Conservation (phyloP, 2,888 invertebrate species). For the Heliothis peltigera region DNA sequence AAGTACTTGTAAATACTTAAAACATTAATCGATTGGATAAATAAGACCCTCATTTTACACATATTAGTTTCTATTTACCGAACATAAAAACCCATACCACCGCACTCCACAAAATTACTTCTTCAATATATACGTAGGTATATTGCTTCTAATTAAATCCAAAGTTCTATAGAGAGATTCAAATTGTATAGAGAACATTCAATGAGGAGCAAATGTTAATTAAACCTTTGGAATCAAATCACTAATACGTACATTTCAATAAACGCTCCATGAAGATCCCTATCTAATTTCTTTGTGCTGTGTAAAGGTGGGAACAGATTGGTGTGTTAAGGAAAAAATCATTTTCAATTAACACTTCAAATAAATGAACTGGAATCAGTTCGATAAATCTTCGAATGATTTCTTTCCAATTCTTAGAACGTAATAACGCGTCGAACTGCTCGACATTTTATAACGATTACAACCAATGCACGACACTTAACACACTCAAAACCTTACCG, state of each 20-base stretch:
- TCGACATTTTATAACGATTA: conserved; percentile 28
- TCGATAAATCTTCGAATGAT: not conserved
- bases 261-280: conserved; percentile 6
- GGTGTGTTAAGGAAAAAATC: not conserved
- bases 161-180: not conserved
- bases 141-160: not conserved
- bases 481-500: conserved; percentile 40
- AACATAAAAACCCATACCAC: not conserved
- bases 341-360: not conserved
- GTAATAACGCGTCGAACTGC: conserved; percentile 11
- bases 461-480: conserved; percentile 35
- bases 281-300: conserved; percentile 2
- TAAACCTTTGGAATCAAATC: conserved; percentile 33
- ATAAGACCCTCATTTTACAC: not conserved
- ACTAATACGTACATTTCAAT: conserved; percentile 31
- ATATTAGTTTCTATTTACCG: not conserved
- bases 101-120: not conserved
- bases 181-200: conserved; percentile 1
- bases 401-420: not conserved
- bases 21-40: not conserved
- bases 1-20: too few species aligned
- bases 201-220: conserved; percentile 12
- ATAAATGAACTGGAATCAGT: not conserved
- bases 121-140: not conserved
- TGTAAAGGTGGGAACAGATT: not conserved